Evolutionary conservation across 2,797 vertebrate genomes (phyloP).

Genomic region (Ibycter americanus): DNA sequence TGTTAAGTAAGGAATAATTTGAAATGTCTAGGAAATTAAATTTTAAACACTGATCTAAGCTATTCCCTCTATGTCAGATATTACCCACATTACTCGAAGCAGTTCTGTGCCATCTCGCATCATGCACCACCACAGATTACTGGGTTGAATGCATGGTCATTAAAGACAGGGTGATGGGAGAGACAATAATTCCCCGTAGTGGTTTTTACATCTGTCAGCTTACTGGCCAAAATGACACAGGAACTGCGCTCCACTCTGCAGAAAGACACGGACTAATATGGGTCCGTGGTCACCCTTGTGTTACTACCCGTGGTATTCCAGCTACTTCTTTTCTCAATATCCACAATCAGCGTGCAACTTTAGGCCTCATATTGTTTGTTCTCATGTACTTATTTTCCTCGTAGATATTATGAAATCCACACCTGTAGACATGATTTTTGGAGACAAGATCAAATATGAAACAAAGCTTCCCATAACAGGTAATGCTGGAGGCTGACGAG

Average conservation of each 20-base stretch:
- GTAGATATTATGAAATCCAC: background rate
- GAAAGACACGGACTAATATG: background rate
- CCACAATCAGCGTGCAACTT: background rate
- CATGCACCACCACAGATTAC: background rate
- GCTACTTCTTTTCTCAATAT: background rate
- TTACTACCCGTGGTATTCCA: background rate
- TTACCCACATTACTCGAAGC: background rate
- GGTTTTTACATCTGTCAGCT: background rate
- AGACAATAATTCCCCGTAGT: background rate
- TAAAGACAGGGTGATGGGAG: background rate
- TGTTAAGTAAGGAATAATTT: conserved; percentile 36
- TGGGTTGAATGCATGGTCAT: background rate
- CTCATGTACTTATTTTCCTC: background rate
- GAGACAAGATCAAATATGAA: background rate
- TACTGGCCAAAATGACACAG: background rate
- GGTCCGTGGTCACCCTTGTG: background rate
- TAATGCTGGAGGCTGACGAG: background rate
- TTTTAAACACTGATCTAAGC: conserved; percentile 6
- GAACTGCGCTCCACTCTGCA: background rate
- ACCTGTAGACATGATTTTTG: background rate
- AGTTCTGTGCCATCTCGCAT: background rate
- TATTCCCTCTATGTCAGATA: background rate
- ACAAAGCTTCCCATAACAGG: background rate
- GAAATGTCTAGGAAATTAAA: conserved; percentile 10
- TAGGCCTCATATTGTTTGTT: background rate